A percentile compares a stretch with the other conserved stretches of the same genome.
Evolutionary conservation across 2,797 vertebrate species (phyloP).

Genomic region (Pangasius krempfi): DNA sequence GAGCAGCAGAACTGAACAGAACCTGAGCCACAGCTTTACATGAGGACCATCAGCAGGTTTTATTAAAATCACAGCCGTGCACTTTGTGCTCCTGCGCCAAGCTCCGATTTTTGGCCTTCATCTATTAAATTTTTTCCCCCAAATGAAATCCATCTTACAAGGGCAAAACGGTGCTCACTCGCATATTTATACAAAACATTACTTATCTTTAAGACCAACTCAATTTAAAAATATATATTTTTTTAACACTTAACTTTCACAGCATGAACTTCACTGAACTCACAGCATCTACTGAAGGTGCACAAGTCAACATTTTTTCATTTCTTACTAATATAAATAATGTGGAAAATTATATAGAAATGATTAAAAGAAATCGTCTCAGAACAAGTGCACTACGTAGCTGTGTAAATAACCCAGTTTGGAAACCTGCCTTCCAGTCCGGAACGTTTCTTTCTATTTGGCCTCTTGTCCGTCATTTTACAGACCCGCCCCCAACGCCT

Average conservation of each 20-base stretch:
- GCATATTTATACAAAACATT: too few species aligned
- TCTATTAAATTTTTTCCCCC: too few species aligned
- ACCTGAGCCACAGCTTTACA: background rate
- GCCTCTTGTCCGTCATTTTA: background rate
- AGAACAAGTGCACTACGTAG: background rate
- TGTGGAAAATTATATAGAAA: background rate
- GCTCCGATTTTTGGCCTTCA: background rate
- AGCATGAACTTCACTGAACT: background rate
- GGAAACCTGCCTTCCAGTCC: background rate
- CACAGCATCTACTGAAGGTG: background rate
- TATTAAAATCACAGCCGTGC: background rate
- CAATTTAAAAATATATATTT: background rate
- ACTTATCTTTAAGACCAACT: background rate
- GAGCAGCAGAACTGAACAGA: constrained; percentile 22
- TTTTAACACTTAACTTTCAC: too few species aligned
- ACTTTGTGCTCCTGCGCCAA: background rate
- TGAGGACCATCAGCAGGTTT: constrained; percentile 30
- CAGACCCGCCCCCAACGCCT: background rate
- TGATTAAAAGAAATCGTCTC: background rate
- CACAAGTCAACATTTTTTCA: background rate
- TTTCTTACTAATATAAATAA: background rate
- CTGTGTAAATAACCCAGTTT: too few species aligned
- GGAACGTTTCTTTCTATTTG: background rate
- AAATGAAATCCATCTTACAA: background rate
- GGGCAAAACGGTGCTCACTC: background rate